phyloP scores from a whole-genome alignment of 2,888 invertebrate genomes.

The Epiblema foenella region DNA sequence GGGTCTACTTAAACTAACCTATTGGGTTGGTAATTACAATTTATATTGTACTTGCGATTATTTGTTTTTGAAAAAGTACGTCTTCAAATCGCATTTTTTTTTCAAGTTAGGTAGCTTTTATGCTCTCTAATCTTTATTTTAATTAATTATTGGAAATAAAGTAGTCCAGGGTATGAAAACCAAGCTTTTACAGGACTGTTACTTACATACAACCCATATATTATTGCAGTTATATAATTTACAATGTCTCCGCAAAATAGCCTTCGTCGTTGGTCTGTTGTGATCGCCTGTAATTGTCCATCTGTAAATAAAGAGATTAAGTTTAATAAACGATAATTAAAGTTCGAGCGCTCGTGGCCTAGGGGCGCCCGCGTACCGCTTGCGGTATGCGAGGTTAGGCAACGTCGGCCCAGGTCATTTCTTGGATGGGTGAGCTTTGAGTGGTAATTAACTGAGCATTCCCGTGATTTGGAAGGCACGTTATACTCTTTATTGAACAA shows the following conservation, averaged over 20 bases:
- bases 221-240: slow-evolving; percentile 49
- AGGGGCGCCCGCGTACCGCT: too few species aligned
- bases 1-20: background rate
- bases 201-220: slow-evolving; percentile 41
- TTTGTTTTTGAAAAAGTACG: background rate
- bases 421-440: too few species aligned
- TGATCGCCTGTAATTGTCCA: slow-evolving; percentile 78
- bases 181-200: slow-evolving; percentile 36
- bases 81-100: background rate
- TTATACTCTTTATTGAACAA: too few species aligned
- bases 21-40: background rate
- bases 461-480: too few species aligned
- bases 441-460: too few species aligned
- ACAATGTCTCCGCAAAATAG: slow-evolving; percentile 68
- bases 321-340: background rate
- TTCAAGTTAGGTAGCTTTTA: background rate
- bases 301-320: slow-evolving; percentile 56
- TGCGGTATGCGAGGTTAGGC: too few species aligned
- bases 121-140: background rate
- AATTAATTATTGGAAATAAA: background rate
- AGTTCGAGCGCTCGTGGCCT: too few species aligned
- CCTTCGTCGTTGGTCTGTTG: slow-evolving; percentile 70
- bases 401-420: too few species aligned
- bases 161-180: slow-evolving; percentile 15
- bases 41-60: background rate